Evolutionary conservation across 1,140 invertebrate species (phyloP), one percentile per base, ranked within the genome.

Genomic region (Druon quercuslanigerum): DNA sequence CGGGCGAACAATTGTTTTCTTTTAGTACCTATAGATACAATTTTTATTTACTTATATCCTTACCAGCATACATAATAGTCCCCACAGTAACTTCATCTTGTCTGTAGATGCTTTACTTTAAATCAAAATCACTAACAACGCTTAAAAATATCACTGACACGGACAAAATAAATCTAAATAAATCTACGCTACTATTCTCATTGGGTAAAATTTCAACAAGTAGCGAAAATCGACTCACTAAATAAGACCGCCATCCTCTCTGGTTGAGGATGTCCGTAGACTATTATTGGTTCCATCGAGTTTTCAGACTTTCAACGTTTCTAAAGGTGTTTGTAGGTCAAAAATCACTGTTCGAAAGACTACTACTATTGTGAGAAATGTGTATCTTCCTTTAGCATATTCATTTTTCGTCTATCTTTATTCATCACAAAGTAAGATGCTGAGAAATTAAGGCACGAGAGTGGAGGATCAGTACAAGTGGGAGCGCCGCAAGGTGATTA

Each of bases 311-410:
- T 74, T 77, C 51, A 60, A 52, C 60, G 79, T 79, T 77, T 81
- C 82, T 74, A 76, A 71, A 13, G 60, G 76, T 87, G 85, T 85
- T 87, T 87, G 84, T 85, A 86, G 85, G 85, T 86, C 84, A 85
- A 86, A 85, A 86, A 84, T 86, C 74, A 77, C 78, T 80, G 52
- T 74, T 81, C 76, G 71, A 20, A 25, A 72, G 66, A 75, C 78
- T 77, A 9, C 0, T 9, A 40, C 77, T 82, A 77, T 79, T 72
- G 75, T 77, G 75, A 11, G 40, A 46, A 46, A 46, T 46, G 7
- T 46, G 40, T 9, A 46, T 52, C 72, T 50, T 9, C 51, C 66
- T 73, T 66, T 13, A 13, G 50, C 71, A 52, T 70, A 50, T 74
- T 71, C 46, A 72, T 74, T 71, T 75, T 70, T 77, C 80, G 57